Conservation (phyloP, 2,113 vertebrate species). For the Otus sunia region DNA sequence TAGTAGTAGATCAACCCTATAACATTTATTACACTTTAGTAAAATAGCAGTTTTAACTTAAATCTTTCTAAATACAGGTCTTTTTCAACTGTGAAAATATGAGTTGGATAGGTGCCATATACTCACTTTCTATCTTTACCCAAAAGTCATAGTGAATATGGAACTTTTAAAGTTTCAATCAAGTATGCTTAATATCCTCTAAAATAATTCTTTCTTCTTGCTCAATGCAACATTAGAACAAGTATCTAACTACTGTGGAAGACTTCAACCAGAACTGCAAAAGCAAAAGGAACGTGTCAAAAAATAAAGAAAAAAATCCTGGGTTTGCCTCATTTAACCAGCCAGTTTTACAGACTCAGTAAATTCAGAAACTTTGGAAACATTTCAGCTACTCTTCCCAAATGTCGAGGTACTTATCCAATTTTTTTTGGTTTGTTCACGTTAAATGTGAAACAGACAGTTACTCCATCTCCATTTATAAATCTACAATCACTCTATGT, state of each 20-base stretch:
- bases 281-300: neutral
- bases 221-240: neutral
- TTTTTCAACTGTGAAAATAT: neutral
- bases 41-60: neutral
- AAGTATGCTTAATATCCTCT: neutral
- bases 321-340: neutral
- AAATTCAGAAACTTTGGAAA: constrained; percentile 19
- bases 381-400: constrained; percentile 4
- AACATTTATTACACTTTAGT: neutral
- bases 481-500: neutral
- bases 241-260: neutral
- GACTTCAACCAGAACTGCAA: neutral
- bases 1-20: neutral
- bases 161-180: neutral
- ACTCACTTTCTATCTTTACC: neutral
- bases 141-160: neutral
- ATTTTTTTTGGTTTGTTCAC: neutral
- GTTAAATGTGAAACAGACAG: constrained; percentile 13
- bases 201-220: neutral
- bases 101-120: neutral
- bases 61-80: neutral
- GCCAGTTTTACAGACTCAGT: neutral
- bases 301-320: neutral
- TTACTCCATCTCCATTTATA: constrained; percentile 32
- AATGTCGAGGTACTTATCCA: constrained; percentile 6